Evolutionary conservation across 2,888 invertebrate genomes (phyloP).

Genomic region (Leptinotarsa peninsularis): DNA sequence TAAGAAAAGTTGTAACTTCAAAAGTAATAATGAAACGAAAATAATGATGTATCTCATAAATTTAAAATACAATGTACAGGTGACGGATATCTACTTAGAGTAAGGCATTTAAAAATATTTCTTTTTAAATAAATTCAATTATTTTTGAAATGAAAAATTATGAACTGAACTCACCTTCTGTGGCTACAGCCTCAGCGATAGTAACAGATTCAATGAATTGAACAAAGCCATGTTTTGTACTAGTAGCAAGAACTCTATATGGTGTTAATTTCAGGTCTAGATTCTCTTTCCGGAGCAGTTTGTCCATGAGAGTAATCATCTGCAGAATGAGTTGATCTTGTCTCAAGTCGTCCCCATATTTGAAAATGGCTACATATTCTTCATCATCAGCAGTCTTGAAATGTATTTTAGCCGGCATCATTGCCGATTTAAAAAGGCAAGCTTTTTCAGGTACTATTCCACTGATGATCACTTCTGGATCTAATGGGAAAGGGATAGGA

Average conservation of each 20-base stretch:
- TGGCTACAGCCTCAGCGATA: conserved; percentile 90
- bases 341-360: conserved; percentile 96
- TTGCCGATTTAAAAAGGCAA: conserved; percentile 93
- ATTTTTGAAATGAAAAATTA: neutral
- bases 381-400: conserved; percentile 85
- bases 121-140: no score
- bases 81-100: no score
- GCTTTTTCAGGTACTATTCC: conserved; percentile 92
- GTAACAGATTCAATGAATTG: conserved; percentile 95
- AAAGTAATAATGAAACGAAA: no score
- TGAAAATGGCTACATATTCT: conserved; percentile 96
- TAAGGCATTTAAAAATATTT: no score
- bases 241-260: conserved; percentile 94
- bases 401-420: conserved; percentile 94
- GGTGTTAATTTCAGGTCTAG: conserved; percentile 96
- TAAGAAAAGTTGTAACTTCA: no score
- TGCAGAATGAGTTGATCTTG: conserved; percentile 98
- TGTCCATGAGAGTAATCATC: conserved; percentile 99
- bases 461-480: conserved; percentile 87
- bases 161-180: conserved; percentile 72
- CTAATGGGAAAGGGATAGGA: conserved; percentile 92
- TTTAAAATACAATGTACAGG: neutral
- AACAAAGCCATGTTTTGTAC: conserved; percentile 95
- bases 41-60: no score
- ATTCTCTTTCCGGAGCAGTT: conserved; percentile 91